A percentile compares a stretch with the other conserved stretches of the same genome.
Evolutionary conservation across 2,797 vertebrate species (phyloP).

Genomic region (Chloroceryle amazona): DNA sequence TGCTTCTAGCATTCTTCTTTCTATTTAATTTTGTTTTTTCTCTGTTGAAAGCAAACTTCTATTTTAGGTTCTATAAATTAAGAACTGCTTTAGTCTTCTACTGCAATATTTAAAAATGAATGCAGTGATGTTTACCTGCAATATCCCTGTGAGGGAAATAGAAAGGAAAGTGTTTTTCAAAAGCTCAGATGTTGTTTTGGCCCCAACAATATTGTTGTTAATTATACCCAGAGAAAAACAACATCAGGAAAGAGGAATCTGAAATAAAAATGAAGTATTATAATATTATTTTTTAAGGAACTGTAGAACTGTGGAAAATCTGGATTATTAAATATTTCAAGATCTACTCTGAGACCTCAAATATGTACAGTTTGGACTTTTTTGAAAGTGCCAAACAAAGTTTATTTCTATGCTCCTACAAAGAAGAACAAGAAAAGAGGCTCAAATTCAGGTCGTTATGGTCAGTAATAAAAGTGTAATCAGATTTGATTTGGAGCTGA

Average conservation of each 20-base stretch:
- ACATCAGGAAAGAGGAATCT: background rate
- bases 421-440: background rate
- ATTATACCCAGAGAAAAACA: background rate
- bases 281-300: background rate
- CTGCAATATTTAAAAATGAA: slow-evolving; percentile 11
- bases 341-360: background rate
- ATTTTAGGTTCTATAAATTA: slow-evolving; percentile 23
- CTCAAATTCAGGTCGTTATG: background rate
- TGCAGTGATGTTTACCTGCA: background rate
- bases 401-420: background rate
- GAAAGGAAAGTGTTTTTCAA: background rate
- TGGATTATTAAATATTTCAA: background rate
- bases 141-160: background rate
- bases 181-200: background rate
- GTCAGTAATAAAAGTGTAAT: background rate
- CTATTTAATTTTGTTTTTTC: slow-evolving; percentile 15
- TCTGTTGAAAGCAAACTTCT: slow-evolving; percentile 23
- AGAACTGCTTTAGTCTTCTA: background rate
- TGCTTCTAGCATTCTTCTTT: background rate
- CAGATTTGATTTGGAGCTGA: background rate
- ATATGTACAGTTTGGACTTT: background rate
- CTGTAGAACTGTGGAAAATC: background rate
- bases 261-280: background rate
- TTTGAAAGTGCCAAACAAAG: background rate
- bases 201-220: background rate